A percentile compares a stretch with the other conserved stretches of the same genome.
phyloP scores from a whole-genome alignment of 2,113 vertebrate genomes.

The Hystrix brachyura region DNA sequence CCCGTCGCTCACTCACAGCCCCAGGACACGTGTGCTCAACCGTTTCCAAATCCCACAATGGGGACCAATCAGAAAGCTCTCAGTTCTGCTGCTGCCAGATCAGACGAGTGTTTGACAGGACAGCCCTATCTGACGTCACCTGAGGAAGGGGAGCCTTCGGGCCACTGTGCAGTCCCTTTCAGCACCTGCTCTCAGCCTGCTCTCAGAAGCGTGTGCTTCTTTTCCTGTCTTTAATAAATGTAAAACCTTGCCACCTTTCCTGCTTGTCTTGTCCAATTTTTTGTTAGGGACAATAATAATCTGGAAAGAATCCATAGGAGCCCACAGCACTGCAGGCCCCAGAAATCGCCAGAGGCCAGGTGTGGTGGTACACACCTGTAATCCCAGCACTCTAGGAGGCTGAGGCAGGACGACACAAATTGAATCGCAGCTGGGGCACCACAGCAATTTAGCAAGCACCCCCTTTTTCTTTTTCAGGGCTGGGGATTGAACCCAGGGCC shows the following conservation, averaged over 20 bases:
- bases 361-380: not conserved
- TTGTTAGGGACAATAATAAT: not conserved
- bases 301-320: not conserved
- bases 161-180: not conserved
- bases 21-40: not conserved
- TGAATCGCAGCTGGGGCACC: not conserved
- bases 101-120: not conserved
- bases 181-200: not conserved
- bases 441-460: not conserved
- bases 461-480: not conserved
- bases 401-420: not conserved
- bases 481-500: not conserved
- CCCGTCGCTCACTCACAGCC: not conserved
- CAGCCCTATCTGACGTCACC: not conserved
- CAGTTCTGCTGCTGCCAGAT: not conserved
- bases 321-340: not conserved
- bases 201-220: not conserved
- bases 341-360: not conserved
- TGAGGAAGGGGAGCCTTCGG: not conserved
- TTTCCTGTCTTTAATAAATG: not conserved
- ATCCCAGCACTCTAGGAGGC: not conserved
- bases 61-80: not conserved
- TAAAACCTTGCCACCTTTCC: not conserved
- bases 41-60: not conserved
- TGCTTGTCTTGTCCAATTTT: not conserved